These are phyloP conservation scores for Sinocyclocheilus rhinocerous DNA, from an alignment of 2,113 vertebrate species.

Conservation along the genomic window DNA sequence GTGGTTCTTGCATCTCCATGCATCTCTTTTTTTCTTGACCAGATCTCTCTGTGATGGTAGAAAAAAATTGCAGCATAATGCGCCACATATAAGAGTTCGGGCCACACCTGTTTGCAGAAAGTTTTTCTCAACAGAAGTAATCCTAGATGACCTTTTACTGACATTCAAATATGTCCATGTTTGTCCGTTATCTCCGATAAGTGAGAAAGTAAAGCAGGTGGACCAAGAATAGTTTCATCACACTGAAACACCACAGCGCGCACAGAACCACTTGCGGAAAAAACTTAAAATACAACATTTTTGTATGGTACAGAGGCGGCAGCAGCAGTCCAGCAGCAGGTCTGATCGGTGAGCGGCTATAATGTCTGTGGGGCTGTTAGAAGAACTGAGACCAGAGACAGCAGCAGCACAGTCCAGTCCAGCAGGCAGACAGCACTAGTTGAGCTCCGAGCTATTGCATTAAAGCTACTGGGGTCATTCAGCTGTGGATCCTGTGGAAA, in stretches of 20 bases:
- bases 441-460: slow-evolving; percentile 81
- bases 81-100: not conserved
- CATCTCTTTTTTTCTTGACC: not conserved
- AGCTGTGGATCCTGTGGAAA: slow-evolving; percentile 66
- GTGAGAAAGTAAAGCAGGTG: slow-evolving; percentile 44
- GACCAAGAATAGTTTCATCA: slow-evolving; percentile 46
- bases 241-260: slow-evolving; percentile 52
- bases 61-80: not conserved
- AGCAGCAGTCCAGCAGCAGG: slow-evolving; percentile 7
- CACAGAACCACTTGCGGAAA: slow-evolving; percentile 51
- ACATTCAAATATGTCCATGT: slow-evolving; percentile 5
- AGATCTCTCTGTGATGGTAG: not conserved
- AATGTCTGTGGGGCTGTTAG: slow-evolving; percentile 70
- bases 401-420: slow-evolving; percentile 67
- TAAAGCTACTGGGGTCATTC: slow-evolving; percentile 77
- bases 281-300: slow-evolving; percentile 47
- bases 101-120: not conserved
- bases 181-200: not conserved
- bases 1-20: not conserved
- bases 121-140: not conserved
- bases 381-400: slow-evolving; percentile 70
- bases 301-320: slow-evolving; percentile 72
- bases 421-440: slow-evolving; percentile 62
- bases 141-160: slow-evolving; percentile 3
- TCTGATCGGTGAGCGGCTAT: slow-evolving; percentile 66